Evolutionary conservation across 2,888 invertebrate species (phyloP).

Genomic region (Augochlorella aurata): DNA sequence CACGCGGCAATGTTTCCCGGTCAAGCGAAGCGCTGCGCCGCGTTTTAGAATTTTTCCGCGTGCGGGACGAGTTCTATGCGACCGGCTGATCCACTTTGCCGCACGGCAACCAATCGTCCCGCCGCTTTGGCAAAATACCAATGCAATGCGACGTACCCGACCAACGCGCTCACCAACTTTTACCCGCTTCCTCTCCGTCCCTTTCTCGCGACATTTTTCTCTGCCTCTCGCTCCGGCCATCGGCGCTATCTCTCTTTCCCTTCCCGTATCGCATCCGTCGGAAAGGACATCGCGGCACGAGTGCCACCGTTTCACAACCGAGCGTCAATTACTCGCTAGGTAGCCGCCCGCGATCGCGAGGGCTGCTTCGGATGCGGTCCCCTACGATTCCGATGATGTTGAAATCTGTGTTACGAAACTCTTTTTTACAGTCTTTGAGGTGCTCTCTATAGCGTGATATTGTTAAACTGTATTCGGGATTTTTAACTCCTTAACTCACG

Average conservation of each 20-base stretch:
- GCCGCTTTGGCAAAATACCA: slow-evolving; percentile 67
- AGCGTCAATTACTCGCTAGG: not conserved
- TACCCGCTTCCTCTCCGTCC: not conserved
- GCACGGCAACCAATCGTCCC: slow-evolving; percentile 62
- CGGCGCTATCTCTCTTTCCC: not conserved
- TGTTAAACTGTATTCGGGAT: too few relatives aligned
- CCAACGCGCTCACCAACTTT: slow-evolving; percentile 4
- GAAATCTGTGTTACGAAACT: too few relatives aligned
- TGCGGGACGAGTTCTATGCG: slow-evolving; percentile 58
- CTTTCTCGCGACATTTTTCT: not conserved
- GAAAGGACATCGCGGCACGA: not conserved
- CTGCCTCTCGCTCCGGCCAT: not conserved
- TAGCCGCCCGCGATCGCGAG: too few relatives aligned
- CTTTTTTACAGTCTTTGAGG: too few relatives aligned
- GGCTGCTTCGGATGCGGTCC: too few relatives aligned
- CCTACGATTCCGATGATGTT: too few relatives aligned
- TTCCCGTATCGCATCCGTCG: not conserved
- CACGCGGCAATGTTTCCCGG: slow-evolving; percentile 71
- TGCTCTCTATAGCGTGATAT: too few relatives aligned
- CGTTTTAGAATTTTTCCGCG: slow-evolving; percentile 59
- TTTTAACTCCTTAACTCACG: too few relatives aligned
- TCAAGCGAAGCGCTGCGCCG: slow-evolving; percentile 51
- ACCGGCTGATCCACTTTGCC: slow-evolving; percentile 67
- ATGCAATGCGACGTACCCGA: slow-evolving; percentile 52
- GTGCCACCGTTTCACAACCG: not conserved